Evolutionary conservation across 2,113 vertebrate species (phyloP).

Genomic region (Anarrhichthys ocellatus): DNA sequence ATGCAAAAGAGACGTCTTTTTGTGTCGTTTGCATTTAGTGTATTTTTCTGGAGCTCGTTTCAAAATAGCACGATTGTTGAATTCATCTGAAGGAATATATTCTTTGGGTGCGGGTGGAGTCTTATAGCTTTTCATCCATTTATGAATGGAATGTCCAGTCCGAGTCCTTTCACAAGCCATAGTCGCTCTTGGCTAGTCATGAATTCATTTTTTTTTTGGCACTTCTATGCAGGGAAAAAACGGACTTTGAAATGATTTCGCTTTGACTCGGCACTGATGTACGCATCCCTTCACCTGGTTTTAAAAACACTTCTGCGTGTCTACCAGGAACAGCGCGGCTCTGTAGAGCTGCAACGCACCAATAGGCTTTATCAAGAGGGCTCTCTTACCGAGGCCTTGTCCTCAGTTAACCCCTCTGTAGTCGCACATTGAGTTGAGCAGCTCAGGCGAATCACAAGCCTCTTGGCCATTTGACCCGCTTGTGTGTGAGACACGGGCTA

Average conservation of each 20-base stretch:
- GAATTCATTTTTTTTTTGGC: no score
- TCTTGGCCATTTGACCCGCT: not conserved
- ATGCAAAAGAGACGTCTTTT: not conserved
- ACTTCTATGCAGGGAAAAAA: no score
- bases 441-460: not conserved
- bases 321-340: not conserved
- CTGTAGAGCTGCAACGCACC: not conserved
- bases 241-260: no score
- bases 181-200: not conserved
- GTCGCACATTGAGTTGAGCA: constrained; percentile 3
- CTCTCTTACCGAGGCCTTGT: not conserved
- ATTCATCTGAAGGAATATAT: not conserved
- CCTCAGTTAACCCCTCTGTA: constrained; percentile 10
- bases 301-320: not conserved
- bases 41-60: not conserved
- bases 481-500: not conserved
- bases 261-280: no score
- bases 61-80: not conserved
- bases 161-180: not conserved
- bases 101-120: not conserved
- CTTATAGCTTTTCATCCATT: not conserved
- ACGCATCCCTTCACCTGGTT: no score
- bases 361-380: not conserved
- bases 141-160: not conserved
- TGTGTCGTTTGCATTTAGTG: not conserved